Conservation (phyloP, 2,888 invertebrate genomes). For the Aphodius granarius region DNA sequence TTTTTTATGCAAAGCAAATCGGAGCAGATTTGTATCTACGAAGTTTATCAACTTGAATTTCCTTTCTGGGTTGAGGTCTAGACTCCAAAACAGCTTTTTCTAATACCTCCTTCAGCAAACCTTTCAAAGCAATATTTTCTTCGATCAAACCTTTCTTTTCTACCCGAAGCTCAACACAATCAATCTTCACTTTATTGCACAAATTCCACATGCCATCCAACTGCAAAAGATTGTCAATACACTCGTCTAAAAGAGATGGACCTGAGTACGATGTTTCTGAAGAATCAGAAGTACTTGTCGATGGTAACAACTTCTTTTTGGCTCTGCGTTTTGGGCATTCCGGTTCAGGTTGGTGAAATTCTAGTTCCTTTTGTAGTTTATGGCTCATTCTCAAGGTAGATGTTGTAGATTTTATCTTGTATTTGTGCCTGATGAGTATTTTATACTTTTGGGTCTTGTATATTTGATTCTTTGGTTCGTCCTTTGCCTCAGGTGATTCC, state of each 20-base stretch:
- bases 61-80: neutral
- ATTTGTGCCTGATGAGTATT: slow-evolving; percentile 20
- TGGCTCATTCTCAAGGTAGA: slow-evolving; percentile 9
- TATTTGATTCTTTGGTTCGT: neutral
- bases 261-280: neutral
- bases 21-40: neutral
- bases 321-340: slow-evolving; percentile 2
- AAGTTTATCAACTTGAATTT: neutral
- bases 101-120: slow-evolving; percentile 48
- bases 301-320: neutral
- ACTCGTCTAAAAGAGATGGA: slow-evolving; percentile 26
- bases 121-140: slow-evolving; percentile 55
- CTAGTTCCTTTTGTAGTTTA: slow-evolving; percentile 18
- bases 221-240: slow-evolving; percentile 35
- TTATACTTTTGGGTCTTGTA: slow-evolving; percentile 18
- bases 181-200: slow-evolving; percentile 55
- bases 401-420: slow-evolving; percentile 6
- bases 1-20: neutral
- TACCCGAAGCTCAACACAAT: slow-evolving; percentile 50
- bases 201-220: slow-evolving; percentile 59
- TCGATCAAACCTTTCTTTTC: slow-evolving; percentile 52
- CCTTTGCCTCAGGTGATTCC: neutral
- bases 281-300: neutral
- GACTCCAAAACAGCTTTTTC: slow-evolving; percentile 43
- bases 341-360: neutral